phyloP scores from a whole-genome alignment of 2,113 vertebrate species.

The Paradoxurus hermaphroditus region DNA sequence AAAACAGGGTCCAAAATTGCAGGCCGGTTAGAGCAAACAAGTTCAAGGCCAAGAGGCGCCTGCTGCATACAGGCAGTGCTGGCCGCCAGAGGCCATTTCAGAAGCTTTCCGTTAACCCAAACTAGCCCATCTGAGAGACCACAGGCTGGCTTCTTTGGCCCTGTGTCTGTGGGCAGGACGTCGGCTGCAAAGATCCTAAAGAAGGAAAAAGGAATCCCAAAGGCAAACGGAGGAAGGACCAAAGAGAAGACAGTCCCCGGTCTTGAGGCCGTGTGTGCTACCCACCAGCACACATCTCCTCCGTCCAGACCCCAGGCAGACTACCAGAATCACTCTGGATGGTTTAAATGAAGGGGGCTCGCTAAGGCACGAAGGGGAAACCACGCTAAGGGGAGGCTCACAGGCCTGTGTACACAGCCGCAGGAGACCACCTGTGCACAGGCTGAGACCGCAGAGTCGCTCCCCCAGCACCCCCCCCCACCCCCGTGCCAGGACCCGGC shows the following conservation, averaged over 20 bases:
- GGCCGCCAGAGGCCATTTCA: no score
- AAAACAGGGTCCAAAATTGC: not conserved
- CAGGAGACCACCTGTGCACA: not conserved
- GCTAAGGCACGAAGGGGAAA: not conserved
- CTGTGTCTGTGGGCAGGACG: not conserved
- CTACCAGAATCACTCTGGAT: not conserved
- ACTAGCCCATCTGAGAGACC: not conserved
- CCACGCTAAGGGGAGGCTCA: not conserved
- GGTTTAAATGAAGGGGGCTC: not conserved
- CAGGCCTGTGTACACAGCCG: not conserved
- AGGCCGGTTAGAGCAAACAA: not conserved
- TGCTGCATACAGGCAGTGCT: fast-evolving
- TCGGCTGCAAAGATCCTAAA: not conserved
- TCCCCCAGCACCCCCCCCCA: no score
- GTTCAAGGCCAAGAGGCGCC: not conserved
- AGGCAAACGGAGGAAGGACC: not conserved
- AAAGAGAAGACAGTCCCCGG: not conserved
- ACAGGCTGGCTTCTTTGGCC: not conserved
- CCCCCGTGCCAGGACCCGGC: no score
- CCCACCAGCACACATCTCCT: not conserved
- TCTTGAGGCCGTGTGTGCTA: no score
- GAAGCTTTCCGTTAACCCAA: not conserved
- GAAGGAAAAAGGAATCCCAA: not conserved
- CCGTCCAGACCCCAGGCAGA: fast-evolving
- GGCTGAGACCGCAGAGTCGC: not conserved